Base-by-base conservation (phyloP, 1,140 invertebrate species). In the Drosophila ogumai region DNA sequence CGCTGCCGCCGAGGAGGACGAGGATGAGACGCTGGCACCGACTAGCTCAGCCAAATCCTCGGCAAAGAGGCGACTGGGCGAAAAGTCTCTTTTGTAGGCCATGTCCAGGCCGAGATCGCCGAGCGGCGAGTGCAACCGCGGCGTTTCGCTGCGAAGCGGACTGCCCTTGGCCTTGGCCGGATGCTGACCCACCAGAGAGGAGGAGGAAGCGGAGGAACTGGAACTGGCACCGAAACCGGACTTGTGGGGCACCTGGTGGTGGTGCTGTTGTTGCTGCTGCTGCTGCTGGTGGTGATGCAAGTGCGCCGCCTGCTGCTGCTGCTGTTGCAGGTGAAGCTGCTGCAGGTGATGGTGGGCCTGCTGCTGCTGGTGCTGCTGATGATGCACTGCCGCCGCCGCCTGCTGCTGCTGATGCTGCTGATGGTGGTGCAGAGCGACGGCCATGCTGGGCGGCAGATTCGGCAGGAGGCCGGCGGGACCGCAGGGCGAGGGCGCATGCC, bases 21-120 rank as follows among this genome's bases (percentile, higher is more conserved):
- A 72, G 9, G 82, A 71, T 7, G 84, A 69, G 3, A 80, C 67
- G 41, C 71, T 74, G 15, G 73, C 81, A 3, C 82, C 88, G 9
- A 92, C 91, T 19, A 92, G 47, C 7, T 92, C 91, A 3, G 91
- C 86, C 49, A 95, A 93, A 67, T 95, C 94, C 56, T 94, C 94
- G 72, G 94, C 94, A 84, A 95, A 95, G 66, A 96, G 94, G 67
- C 94, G 95, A 9, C 95, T 95, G 8, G 95, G 94, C 60, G 95
- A 95, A 17, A 94, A 93, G 6, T 94, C 91, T 0, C 95, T 94
- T 79, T 96, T 95, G 87, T 95, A 96, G 44, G 95, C 93, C 94
- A 96, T 95, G 22, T 94, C 94, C 43, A 95, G 94, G 8, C 94
- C 94, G 5, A 95, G 93, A 71, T 95, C 94, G 25, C 94, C 93